These are phyloP conservation scores for Zygothrica quintamaculata DNA, from an alignment of 2,888 invertebrate species.

Conservation along the genomic window DNA sequence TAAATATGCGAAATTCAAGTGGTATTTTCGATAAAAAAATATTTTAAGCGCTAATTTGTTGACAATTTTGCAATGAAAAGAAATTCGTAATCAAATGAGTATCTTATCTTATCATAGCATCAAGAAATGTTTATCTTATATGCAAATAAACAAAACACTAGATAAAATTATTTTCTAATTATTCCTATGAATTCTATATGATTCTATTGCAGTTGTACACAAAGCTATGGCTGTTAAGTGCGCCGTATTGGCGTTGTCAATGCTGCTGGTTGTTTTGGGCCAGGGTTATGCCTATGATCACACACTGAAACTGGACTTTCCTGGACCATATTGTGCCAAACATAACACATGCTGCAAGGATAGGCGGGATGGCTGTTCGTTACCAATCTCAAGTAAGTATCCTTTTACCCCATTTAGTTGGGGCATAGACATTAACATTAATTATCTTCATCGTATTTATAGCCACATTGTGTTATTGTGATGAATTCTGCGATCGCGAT, in stretches of 20 bases:
- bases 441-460: slow-evolving; percentile 17
- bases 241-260: slow-evolving; percentile 36
- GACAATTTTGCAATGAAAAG: slow-evolving; percentile 13
- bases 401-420: background rate
- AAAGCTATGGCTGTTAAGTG: slow-evolving; percentile 47
- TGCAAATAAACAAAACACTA: slow-evolving; percentile 4
- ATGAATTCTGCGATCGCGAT: slow-evolving; percentile 93
- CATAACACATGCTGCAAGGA: slow-evolving; percentile 88
- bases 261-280: slow-evolving; percentile 44
- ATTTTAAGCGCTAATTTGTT: background rate
- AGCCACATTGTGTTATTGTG: slow-evolving; percentile 97
- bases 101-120: no score
- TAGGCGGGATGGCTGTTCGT: slow-evolving; percentile 92
- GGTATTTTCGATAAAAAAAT: slow-evolving; percentile 34
- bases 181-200: no score
- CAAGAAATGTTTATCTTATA: no score
- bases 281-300: slow-evolving; percentile 72
- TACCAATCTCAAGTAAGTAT: slow-evolving; percentile 89
- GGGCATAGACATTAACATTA: background rate
- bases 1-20: slow-evolving; percentile 24
- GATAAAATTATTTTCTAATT: slow-evolving; percentile 7
- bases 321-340: slow-evolving; percentile 82
- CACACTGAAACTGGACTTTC: slow-evolving; percentile 79
- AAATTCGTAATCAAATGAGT: no score
- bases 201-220: slow-evolving; percentile 40